Conservation (phyloP, 2,888 invertebrate species). For the Arrhopalites spinosus region DNA sequence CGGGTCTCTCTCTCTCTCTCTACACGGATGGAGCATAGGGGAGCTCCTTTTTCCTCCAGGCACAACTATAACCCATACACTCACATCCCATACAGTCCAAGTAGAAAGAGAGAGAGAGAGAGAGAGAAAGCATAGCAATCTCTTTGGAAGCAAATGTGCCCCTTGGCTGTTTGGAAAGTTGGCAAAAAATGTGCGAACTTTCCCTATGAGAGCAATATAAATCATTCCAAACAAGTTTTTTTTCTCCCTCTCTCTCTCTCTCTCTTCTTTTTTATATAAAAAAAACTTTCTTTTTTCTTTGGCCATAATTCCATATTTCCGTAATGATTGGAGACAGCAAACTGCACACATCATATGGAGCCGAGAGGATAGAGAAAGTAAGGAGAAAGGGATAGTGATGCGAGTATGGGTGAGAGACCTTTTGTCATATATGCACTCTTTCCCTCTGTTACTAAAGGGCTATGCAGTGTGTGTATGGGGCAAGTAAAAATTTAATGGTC, state of each 20-base stretch:
- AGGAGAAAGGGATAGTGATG: neutral
- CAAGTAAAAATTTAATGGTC: conserved; percentile 43
- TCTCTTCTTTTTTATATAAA: conserved; percentile 1
- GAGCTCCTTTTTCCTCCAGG: neutral
- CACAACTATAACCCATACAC: neutral
- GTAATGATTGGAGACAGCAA: conserved; percentile 37
- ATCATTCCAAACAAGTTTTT: conserved; percentile 30
- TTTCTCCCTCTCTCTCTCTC: conserved; percentile 13
- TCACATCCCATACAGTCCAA: neutral
- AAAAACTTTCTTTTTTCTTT: conserved; percentile 27
- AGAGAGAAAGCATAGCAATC: conserved; percentile 2
- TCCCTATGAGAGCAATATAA: conserved; percentile 36
- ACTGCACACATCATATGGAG: conserved; percentile 35
- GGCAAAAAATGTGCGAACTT: conserved; percentile 39
- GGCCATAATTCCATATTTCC: conserved; percentile 39
- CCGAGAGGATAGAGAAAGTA: neutral
- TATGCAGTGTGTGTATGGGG: conserved; percentile 1
- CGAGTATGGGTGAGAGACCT: no score
- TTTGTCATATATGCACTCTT: no score
- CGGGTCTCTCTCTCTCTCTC: neutral
- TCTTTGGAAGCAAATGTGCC: conserved; percentile 37
- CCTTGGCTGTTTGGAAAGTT: conserved; percentile 38
- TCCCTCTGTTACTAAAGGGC: neutral
- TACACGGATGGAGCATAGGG: neutral
- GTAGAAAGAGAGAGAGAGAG: neutral